Percentiles rank a stretch among this genome's conserved stretches.
These are phyloP conservation scores for Montipora capitata DNA, from an alignment of 92 coral and sea anemone genomes.

Conservation along the genomic window DNA sequence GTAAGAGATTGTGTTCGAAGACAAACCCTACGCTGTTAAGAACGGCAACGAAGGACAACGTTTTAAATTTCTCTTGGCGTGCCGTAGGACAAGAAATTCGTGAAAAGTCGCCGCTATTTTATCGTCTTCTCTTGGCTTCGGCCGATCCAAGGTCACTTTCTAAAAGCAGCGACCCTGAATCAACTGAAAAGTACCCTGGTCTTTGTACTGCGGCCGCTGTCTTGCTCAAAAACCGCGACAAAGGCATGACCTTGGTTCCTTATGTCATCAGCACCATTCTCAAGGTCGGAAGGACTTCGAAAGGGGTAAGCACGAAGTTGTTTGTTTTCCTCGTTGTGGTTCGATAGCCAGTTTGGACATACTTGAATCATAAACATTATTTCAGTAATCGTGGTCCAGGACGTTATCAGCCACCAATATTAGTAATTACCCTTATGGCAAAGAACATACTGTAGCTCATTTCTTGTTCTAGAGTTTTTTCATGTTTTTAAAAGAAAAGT, in stretches of 20 bases:
- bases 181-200: conserved; percentile 43
- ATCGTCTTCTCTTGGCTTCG: conserved; percentile 1
- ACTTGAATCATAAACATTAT: neutral
- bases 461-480: too few species aligned
- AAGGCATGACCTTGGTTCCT: conserved; percentile 68
- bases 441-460: too few species aligned
- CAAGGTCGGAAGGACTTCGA: conserved; percentile 50
- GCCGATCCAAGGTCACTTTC: conserved; percentile 28
- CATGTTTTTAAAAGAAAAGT: too few species aligned
- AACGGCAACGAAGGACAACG: conserved; percentile 42
- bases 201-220: conserved; percentile 57
- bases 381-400: conserved; percentile 6
- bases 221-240: conserved; percentile 51
- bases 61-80: conserved; percentile 40
- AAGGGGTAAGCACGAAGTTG: conserved; percentile 26
- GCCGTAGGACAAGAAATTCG: conserved; percentile 7
- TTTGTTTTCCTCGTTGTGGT: too few species aligned
- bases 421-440: neutral
- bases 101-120: conserved; percentile 18
- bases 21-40: conserved; percentile 22
- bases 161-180: too few species aligned
- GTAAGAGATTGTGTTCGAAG: conserved; percentile 38
- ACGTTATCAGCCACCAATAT: neutral
- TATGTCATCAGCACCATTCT: conserved; percentile 58
- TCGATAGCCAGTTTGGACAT: neutral